These are phyloP conservation scores for Thyatira batis DNA, from an alignment of 2,888 invertebrate genomes.

Conservation along the genomic window DNA sequence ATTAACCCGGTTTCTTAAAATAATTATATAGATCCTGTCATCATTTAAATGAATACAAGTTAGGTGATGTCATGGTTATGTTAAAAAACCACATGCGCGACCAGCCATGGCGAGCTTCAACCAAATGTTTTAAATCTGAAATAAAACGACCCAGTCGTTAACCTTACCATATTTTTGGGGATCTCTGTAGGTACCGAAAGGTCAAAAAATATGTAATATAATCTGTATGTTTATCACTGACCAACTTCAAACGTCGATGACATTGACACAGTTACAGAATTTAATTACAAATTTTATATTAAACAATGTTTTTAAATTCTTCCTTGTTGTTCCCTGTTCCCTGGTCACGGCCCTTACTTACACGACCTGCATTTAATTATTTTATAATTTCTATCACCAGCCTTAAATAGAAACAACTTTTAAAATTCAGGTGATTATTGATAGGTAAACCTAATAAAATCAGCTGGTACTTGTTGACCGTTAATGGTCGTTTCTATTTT, in stretches of 20 bases:
- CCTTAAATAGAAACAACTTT: not conserved
- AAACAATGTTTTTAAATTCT: too few relatives aligned
- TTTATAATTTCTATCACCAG: too few relatives aligned
- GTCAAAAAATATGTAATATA: too few relatives aligned
- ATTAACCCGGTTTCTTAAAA: constrained; percentile 43
- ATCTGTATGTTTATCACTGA: too few relatives aligned
- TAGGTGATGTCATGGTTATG: constrained; percentile 54
- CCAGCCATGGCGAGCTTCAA: constrained; percentile 47
- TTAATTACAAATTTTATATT: too few relatives aligned
- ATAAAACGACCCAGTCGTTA: constrained; percentile 1
- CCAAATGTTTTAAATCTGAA: constrained; percentile 33
- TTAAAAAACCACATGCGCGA: constrained; percentile 51
- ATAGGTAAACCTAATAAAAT: constrained; percentile 2
- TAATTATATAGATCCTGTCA: constrained; percentile 27
- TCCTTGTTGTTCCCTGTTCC: too few relatives aligned
- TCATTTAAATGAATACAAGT: constrained; percentile 45
- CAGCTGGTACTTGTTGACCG: constrained; percentile 28
- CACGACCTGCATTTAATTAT: too few relatives aligned
- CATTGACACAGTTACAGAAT: too few relatives aligned
- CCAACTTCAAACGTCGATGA: too few relatives aligned
- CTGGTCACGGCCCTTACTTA: too few relatives aligned
- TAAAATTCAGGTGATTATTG: not conserved
- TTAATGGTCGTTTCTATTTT: constrained; percentile 27
- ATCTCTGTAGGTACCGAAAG: too few relatives aligned
- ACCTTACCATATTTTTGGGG: constrained; percentile 1